phyloP scores from a whole-genome alignment of 2,113 vertebrate genomes.

The Ophthalmolycus amberensis region DNA sequence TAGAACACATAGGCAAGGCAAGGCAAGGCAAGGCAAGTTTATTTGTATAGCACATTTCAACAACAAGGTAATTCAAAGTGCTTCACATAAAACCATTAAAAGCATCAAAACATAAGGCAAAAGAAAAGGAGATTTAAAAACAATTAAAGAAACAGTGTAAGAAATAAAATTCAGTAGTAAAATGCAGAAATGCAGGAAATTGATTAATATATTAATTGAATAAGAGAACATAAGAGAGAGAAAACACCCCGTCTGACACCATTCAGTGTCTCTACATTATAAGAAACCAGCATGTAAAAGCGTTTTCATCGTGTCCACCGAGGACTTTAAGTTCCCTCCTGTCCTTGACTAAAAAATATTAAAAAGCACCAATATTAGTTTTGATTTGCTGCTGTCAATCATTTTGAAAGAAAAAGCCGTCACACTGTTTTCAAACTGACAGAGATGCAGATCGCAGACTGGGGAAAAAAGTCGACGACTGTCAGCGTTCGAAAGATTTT shows the following conservation, averaged over 20 bases:
- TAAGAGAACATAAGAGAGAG: background rate
- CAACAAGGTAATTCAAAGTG: too few species aligned
- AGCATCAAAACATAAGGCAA: too few species aligned
- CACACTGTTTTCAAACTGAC: background rate
- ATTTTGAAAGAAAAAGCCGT: background rate
- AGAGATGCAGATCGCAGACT: constrained; percentile 18
- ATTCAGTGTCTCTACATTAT: background rate
- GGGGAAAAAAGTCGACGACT: background rate
- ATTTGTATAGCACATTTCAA: too few species aligned
- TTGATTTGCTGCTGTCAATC: constrained; percentile 31
- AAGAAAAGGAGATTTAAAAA: too few species aligned
- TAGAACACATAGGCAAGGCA: background rate
- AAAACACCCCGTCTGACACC: background rate
- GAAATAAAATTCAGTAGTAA: too few species aligned
- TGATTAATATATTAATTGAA: too few species aligned
- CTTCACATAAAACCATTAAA: too few species aligned
- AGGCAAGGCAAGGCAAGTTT: too few species aligned
- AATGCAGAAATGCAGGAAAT: too few species aligned
- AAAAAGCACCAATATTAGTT: background rate
- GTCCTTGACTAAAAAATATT: background rate
- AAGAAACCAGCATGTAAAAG: background rate
- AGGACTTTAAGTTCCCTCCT: background rate
- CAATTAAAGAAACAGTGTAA: too few species aligned
- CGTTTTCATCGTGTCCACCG: background rate
- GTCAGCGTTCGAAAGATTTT: constrained; percentile 32